phyloP scores from a whole-genome alignment of 1,140 invertebrate species.

The Campoletis sonorensis region DNA sequence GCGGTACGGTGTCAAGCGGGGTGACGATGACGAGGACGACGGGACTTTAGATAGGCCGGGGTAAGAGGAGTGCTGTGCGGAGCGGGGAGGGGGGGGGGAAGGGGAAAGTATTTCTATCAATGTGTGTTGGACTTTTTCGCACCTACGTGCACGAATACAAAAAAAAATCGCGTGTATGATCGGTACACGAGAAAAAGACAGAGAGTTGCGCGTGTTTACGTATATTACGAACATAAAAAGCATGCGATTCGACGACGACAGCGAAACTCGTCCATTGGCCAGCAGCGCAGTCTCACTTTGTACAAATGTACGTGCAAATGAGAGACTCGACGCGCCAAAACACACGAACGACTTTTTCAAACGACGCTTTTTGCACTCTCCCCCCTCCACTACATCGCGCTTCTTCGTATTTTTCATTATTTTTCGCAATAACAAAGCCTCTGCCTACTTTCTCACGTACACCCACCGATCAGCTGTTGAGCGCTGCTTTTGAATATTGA shows the following conservation, averaged over 20 bases:
- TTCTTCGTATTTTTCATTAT: constrained; percentile 5
- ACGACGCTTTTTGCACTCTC: background rate
- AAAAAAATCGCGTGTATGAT: background rate
- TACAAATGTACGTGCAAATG: background rate
- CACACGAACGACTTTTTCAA: constrained; percentile 10
- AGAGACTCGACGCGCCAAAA: constrained; percentile 36
- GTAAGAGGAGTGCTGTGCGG: too few species aligned
- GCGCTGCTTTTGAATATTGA: too few species aligned
- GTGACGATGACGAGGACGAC: constrained; percentile 33
- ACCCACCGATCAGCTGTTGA: too few species aligned
- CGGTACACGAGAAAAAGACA: background rate
- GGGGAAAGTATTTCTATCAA: constrained; percentile 24
- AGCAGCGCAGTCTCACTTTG: constrained; percentile 36
- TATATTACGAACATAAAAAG: background rate
- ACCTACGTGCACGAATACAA: constrained; percentile 19
- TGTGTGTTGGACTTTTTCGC: constrained; percentile 37
- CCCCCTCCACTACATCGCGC: background rate
- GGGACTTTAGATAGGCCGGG: constrained; percentile 18
- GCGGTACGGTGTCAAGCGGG: background rate
- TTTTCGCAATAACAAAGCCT: background rate
- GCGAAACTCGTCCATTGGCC: constrained; percentile 11
- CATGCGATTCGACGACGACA: constrained; percentile 3
- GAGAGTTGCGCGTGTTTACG: background rate
- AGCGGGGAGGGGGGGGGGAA: background rate
- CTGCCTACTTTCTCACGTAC: background rate